Percentiles rank a stretch among this genome's conserved stretches.
phyloP scores from a whole-genome alignment of 2,888 invertebrate species.

The Axea sp. region DNA sequence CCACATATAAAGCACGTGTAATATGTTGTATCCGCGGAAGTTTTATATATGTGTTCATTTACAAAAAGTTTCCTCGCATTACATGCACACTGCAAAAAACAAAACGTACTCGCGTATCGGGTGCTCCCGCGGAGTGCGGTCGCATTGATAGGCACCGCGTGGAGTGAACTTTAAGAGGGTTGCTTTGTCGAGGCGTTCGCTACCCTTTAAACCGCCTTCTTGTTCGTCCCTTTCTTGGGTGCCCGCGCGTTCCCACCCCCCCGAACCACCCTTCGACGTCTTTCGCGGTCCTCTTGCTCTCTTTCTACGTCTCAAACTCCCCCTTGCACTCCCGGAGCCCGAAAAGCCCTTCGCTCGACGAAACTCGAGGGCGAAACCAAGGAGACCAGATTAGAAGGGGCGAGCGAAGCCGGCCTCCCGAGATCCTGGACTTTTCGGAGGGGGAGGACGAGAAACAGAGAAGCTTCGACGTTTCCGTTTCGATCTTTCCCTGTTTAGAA shows the following conservation, averaged over 20 bases:
- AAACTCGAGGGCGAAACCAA: constrained; percentile 78
- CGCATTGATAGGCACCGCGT: constrained; percentile 75
- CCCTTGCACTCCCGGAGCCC: constrained; percentile 49
- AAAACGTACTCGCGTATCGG: constrained; percentile 51
- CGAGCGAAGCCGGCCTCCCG: constrained; percentile 70
- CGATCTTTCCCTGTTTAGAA: not conserved
- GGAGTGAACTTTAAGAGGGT: constrained; percentile 75
- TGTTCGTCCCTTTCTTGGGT: constrained; percentile 54
- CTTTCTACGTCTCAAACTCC: constrained; percentile 58
- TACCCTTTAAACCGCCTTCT: constrained; percentile 75
- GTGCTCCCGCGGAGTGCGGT: constrained; percentile 59
- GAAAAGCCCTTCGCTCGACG: constrained; percentile 66
- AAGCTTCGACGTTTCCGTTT: constrained; percentile 17
- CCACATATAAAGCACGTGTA: too few species aligned
- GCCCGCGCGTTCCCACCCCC: constrained; percentile 20
- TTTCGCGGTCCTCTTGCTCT: constrained; percentile 63
- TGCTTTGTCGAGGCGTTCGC: constrained; percentile 74
- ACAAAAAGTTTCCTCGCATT: not conserved
- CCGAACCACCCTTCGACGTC: constrained; percentile 20
- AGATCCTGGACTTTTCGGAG: constrained; percentile 65
- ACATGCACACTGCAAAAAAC: constrained; percentile 13
- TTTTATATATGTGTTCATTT: too few species aligned
- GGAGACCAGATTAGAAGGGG: constrained; percentile 79
- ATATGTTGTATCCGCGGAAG: too few species aligned
- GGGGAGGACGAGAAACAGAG: constrained; percentile 17